Percentiles rank a stretch among this genome's conserved stretches.
phyloP scores from a whole-genome alignment of 2,113 vertebrate species.

The Tringa solitaria region DNA sequence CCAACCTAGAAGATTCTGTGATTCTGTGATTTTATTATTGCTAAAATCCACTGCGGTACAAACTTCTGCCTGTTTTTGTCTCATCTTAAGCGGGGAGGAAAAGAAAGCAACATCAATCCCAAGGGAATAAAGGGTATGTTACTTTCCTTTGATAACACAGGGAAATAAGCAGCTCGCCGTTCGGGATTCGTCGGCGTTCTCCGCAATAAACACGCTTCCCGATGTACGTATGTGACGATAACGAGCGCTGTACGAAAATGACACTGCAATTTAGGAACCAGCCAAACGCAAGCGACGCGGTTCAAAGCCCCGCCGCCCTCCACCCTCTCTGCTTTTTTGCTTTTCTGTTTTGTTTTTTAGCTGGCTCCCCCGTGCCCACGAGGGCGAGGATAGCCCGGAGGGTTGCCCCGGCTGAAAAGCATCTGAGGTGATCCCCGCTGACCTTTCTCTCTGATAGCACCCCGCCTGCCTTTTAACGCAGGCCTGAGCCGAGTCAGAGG shows the following conservation, averaged over 20 bases:
- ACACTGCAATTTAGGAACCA: constrained; percentile 1
- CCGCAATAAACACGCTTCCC: constrained; percentile 11
- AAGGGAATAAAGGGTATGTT: background rate
- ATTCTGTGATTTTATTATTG: too few species aligned
- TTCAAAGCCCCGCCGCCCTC: background rate
- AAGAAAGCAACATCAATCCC: background rate
- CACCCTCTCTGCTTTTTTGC: background rate
- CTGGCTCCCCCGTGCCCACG: background rate
- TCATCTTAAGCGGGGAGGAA: background rate
- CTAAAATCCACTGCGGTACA: background rate
- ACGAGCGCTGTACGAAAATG: background rate
- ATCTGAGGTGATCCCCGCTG: constrained; percentile 60
- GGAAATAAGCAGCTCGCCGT: background rate
- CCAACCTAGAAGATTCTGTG: too few species aligned
- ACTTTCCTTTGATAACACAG: background rate
- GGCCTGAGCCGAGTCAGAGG: constrained; percentile 53
- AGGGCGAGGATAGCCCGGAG: constrained; percentile 18
- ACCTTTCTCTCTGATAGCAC: constrained; percentile 60
- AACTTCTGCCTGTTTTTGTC: background rate
- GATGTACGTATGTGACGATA: background rate
- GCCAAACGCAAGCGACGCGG: background rate
- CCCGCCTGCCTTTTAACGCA: constrained; percentile 30
- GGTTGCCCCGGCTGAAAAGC: constrained; percentile 55
- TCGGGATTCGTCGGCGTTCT: background rate
- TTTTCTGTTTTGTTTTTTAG: constrained; percentile 3